Evolutionary conservation across 1,140 invertebrate species (phyloP).

Genomic region (Rhyacophila brunnea): DNA sequence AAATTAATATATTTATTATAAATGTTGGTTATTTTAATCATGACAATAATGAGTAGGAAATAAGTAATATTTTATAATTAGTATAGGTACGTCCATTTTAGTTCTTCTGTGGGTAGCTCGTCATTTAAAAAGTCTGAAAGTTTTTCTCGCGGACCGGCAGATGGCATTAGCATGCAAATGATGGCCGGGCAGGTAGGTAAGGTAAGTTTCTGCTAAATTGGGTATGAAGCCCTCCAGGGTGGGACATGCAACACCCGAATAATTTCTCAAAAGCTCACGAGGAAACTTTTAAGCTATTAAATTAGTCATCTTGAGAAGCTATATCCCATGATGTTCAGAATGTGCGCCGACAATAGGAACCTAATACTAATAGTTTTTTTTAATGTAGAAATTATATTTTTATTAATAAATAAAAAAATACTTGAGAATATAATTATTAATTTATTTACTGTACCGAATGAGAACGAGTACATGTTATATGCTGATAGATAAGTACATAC

Average conservation of each 20-base stretch:
- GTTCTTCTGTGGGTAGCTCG: not conserved
- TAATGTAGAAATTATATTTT: too few species aligned
- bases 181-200: slow-evolving; percentile 16
- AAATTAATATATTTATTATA: too few species aligned
- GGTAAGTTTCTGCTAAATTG: slow-evolving; percentile 23
- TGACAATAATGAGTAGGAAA: too few species aligned
- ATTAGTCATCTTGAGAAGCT: slow-evolving; percentile 31
- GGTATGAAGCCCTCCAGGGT: slow-evolving; percentile 16
- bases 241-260: slow-evolving; percentile 11
- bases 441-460: too few species aligned
- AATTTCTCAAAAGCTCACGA: slow-evolving; percentile 27
- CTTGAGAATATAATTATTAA: too few species aligned
- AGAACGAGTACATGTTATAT: too few species aligned
- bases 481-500: too few species aligned
- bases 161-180: slow-evolving; percentile 33
- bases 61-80: too few species aligned
- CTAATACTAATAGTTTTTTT: too few species aligned
- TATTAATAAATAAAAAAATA: too few species aligned
- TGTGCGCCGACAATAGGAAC: slow-evolving; percentile 5
- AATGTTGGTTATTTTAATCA: too few species aligned
- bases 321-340: not conserved
- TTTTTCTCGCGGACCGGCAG: not conserved
- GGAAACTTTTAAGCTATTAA: slow-evolving; percentile 34
- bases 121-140: slow-evolving; percentile 8
- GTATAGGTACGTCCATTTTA: too few species aligned